Base-by-base conservation (phyloP, 1,140 invertebrate genomes). In the Drosophila bocki region DNA sequence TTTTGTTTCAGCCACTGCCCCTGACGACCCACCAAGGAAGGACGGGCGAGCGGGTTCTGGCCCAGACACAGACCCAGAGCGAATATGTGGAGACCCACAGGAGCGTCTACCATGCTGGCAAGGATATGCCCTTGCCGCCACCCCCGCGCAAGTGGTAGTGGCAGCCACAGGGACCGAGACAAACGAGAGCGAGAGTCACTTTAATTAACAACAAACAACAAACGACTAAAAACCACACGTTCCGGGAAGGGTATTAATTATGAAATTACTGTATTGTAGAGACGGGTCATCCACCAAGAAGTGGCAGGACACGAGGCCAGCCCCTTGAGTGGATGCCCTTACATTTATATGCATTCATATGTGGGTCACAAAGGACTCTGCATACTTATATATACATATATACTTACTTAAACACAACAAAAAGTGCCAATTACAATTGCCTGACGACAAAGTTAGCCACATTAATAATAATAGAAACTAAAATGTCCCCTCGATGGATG, bases 391-490 rank as follows among this genome's bases (percentile, higher is more conserved):
- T 32, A 58, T n/a, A 60, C n/a, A 47, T 9, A 48, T 47, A 70
- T 56, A 44, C 48, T 64, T 50, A 75, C 41, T 71, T 50, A 75
- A 37, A 65, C 68, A 51, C 74, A 78, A 77, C 82, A 87, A 76
- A 68, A 87, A 68, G 83, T 87, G 83, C 83, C 84, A 87, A 87
- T 87, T 80, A 87, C 59, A 76, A 85, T 87, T 85, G 83, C 82
- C 83, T 86, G 80, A 87, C 51, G 59, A 58, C 44, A 54, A 37
- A 59, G 64, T 59, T 47, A 61, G 64, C 47, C 59, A 45, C 51
- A 44, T 48, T 48, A 17, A 45, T 29, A 39, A 19, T 39, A 32
- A 45, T 33, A 60, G 32, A 64, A 56, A 62, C 26, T 37, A 33
- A 29, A 57, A 19, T 56, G 57, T 53, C 56, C 60, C 15, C 42